Evolutionary conservation across 2,113 vertebrate genomes (phyloP).

Genomic region (Mesitornis unicolor): DNA sequence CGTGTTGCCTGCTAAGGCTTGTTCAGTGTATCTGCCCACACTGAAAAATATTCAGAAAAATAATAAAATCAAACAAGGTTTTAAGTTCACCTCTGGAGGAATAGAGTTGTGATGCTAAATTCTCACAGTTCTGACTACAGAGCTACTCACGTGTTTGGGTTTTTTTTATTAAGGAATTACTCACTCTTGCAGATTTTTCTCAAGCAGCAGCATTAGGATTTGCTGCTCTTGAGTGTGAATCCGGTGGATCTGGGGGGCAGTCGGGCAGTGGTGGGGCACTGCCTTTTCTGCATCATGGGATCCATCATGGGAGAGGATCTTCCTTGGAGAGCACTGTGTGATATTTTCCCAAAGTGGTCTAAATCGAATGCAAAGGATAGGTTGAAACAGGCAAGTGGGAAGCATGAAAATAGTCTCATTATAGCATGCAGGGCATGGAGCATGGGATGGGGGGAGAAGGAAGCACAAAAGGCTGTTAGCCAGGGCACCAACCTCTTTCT

Average conservation of each 20-base stretch:
- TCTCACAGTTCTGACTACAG: background rate
- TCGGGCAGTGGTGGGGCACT: background rate
- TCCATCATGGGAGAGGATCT: background rate
- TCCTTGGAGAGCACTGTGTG: background rate
- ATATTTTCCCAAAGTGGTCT: background rate
- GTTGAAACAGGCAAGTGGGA: background rate
- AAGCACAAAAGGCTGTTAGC: background rate
- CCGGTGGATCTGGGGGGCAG: background rate
- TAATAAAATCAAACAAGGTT: background rate
- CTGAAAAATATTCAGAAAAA: background rate
- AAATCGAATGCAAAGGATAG: background rate
- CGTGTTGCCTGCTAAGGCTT: background rate
- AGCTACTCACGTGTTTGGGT: background rate
- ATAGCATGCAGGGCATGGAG: background rate
- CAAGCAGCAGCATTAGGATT: background rate
- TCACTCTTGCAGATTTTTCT: background rate
- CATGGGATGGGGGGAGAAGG: background rate
- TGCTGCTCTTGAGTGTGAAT: background rate
- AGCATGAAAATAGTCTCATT: background rate
- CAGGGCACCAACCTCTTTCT: background rate
- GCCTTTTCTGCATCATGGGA: background rate
- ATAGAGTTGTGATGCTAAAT: background rate
- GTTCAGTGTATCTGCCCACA: background rate
- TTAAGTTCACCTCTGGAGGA: background rate
- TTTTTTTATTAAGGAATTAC: background rate